Base-by-base conservation (phyloP, 2,888 invertebrate genomes). In the Leptinotarsa haldemani region DNA sequence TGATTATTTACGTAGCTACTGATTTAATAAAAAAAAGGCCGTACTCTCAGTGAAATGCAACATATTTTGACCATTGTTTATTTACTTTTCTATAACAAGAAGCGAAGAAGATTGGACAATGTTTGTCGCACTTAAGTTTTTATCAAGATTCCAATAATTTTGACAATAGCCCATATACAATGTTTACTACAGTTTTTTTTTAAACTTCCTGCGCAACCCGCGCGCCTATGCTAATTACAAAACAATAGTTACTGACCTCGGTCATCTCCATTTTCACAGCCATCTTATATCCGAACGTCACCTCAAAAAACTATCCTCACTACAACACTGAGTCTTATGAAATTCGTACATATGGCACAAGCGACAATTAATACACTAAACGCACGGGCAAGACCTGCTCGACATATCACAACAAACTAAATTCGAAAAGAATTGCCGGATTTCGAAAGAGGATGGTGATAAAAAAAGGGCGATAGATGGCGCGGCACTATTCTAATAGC, bases 191-290 rank as follows among this genome's bases (percentile, higher is more conserved):
- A 40, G 2, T 40, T 1, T 40, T 40, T 40, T 40, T 40, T 9
- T 0, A 2, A 9, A 9, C 9, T 9, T 40, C 5, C 12, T 56
- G 20, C 4, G 2, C 47, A 50, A 0, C 22, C 20, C 15, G 46
- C 61, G n/a, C 40, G 47, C 20, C 47, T 12, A 2, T 70, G 50
- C 65, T 15, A 22, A 20, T 7, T 4, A 56, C 15, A 22, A 82
- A 80, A 72, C 13, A 22, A 12, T 22, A 40, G 5, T 61, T 74
- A 83, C 83, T 80, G 79, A 84, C 84, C 84, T 83, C 82, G 77
- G 77, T 73, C 65, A 83, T 73, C 58, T 84, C 83, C 76, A 79
- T 75, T 71, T 82, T 82, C 53, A 69, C 47, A 2, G 77, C 71
- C 78, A 75, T 80, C 67, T 48, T 22, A 22, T 3, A 69, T 73